These are phyloP conservation scores for Tubiluchus corallicola DNA, from an alignment of 2,888 invertebrate genomes.

Conservation along the genomic window DNA sequence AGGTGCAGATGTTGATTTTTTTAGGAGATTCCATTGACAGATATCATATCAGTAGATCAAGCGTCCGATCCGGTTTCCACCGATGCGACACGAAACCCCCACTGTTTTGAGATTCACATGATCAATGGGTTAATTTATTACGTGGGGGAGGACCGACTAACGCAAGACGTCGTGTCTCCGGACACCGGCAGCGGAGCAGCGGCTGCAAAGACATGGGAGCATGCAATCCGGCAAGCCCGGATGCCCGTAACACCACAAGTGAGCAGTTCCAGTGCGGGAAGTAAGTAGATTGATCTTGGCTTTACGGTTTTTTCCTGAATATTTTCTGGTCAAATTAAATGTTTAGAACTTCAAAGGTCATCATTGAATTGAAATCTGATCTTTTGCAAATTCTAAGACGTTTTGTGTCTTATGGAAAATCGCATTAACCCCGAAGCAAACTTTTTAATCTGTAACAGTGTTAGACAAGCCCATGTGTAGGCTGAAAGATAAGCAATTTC, in stretches of 20 bases:
- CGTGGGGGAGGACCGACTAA: slow-evolving; percentile 70
- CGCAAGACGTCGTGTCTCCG: slow-evolving; percentile 19
- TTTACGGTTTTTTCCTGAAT: too few species aligned
- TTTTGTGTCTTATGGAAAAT: too few species aligned
- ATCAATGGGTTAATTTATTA: slow-evolving; percentile 58
- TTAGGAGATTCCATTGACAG: slow-evolving; percentile 77
- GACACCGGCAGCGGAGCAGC: slow-evolving; percentile 65
- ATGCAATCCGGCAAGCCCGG: slow-evolving; percentile 71
- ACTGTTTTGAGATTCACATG: slow-evolving; percentile 76
- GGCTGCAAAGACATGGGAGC: slow-evolving; percentile 84
- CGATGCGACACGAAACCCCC: slow-evolving; percentile 17
- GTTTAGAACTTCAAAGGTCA: too few species aligned
- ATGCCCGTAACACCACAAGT: slow-evolving; percentile 63
- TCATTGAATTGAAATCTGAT: too few species aligned
- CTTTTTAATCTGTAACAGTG: too few species aligned
- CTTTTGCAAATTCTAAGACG: too few species aligned
- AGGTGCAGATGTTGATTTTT: too few species aligned
- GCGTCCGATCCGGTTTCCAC: slow-evolving; percentile 31
- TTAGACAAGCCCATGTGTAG: too few species aligned
- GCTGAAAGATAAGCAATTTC: too few species aligned
- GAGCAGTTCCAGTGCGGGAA: slow-evolving; percentile 10
- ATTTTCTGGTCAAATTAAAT: too few species aligned
- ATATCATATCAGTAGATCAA: slow-evolving; percentile 67
- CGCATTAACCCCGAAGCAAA: too few species aligned
- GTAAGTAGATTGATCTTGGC: too few species aligned